These are phyloP conservation scores for Catocala sponsa DNA, from an alignment of 2,888 invertebrate species.

Conservation along the genomic window DNA sequence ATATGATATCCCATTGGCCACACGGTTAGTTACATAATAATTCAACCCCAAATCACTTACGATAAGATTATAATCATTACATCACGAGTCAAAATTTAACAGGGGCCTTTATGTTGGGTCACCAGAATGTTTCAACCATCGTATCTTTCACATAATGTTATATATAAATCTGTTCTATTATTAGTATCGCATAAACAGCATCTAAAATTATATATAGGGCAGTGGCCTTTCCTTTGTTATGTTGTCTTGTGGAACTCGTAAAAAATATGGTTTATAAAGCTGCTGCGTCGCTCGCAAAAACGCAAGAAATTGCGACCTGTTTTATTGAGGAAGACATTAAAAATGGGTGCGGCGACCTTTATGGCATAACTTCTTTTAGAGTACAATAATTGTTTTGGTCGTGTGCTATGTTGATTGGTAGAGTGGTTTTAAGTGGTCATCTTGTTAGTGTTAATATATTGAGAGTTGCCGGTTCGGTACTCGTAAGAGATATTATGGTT, in stretches of 20 bases:
- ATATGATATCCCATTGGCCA: too few relatives aligned
- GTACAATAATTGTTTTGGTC: too few relatives aligned
- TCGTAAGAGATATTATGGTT: too few relatives aligned
- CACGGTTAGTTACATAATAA: too few relatives aligned
- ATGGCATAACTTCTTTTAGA: background rate
- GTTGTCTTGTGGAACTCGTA: constrained; percentile 21
- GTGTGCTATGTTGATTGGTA: too few relatives aligned
- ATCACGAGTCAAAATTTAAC: too few relatives aligned
- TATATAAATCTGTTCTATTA: constrained; percentile 12
- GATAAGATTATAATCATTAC: too few relatives aligned
- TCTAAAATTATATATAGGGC: constrained; percentile 25
- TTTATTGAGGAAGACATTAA: constrained; percentile 45
- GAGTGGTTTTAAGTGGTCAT: too few relatives aligned
- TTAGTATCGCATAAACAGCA: constrained; percentile 42
- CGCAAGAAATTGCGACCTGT: constrained; percentile 15
- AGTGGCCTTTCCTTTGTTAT: constrained; percentile 26
- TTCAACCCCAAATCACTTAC: too few relatives aligned
- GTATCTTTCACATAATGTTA: background rate
- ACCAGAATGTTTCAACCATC: background rate
- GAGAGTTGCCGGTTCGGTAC: too few relatives aligned
- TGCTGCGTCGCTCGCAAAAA: constrained; percentile 1
- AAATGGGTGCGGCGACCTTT: constrained; percentile 19
- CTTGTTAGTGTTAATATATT: too few relatives aligned
- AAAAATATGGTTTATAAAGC: constrained; percentile 33
- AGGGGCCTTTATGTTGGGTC: too few relatives aligned